phyloP scores from a whole-genome alignment of 2,113 vertebrate species.

The Laterallus jamaicensis region DNA sequence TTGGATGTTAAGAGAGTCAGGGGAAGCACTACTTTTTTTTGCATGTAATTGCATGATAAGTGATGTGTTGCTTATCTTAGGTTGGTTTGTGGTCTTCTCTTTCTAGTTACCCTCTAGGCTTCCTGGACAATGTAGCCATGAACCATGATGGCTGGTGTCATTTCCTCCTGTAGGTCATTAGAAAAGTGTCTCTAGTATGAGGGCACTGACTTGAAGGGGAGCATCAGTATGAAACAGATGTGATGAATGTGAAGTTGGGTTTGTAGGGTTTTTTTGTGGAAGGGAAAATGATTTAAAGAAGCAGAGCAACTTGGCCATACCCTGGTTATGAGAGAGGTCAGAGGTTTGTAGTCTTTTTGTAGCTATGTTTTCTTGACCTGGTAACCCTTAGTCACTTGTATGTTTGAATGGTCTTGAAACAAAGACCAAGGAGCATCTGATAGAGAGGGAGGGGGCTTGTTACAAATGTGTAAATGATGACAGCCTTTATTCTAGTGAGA shows the following conservation, averaged over 20 bases:
- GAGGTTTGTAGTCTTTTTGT: not conserved
- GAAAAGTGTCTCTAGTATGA: not conserved
- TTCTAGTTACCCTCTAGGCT: not conserved
- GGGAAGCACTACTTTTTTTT: not conserved
- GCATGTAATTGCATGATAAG: not conserved
- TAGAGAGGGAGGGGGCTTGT: not conserved
- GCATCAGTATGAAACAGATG: not conserved
- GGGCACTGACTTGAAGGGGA: not conserved
- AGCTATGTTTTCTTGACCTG: not conserved
- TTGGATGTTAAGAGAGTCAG: not conserved
- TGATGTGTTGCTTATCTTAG: not conserved
- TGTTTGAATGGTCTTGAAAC: not conserved
- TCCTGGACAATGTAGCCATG: not conserved
- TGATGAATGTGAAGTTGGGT: not conserved
- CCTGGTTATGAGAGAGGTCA: not conserved
- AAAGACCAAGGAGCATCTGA: not conserved
- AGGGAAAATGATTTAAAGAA: not conserved
- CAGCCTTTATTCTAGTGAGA: not conserved
- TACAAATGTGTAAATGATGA: not conserved
- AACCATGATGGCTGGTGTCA: too few relatives aligned
- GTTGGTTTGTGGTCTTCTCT: not conserved
- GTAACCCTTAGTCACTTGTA: not conserved
- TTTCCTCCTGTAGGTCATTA: not conserved
- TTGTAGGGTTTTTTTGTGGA: not conserved
- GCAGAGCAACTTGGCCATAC: fast-evolving